Percentiles rank a stretch among this genome's conserved stretches.
phyloP scores from a whole-genome alignment of 2,888 invertebrate species.

The Euphydryas editha region DNA sequence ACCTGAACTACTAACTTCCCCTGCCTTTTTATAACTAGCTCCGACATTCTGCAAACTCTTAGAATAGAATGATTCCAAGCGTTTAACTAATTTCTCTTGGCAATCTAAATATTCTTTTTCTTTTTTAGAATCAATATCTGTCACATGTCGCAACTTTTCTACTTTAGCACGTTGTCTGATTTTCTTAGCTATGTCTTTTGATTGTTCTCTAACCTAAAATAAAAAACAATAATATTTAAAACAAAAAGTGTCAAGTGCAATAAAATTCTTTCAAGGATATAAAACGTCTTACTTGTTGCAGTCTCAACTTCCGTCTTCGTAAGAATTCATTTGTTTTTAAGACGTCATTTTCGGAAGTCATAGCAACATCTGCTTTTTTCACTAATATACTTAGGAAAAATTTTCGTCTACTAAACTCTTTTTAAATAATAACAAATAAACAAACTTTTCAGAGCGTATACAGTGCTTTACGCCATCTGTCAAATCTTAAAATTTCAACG shows the following conservation, averaged over 20 bases:
- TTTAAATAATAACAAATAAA: neutral
- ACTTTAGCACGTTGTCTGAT: conserved; percentile 73
- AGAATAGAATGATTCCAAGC: conserved; percentile 66
- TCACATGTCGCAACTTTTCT: conserved; percentile 66
- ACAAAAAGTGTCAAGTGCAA: conserved; percentile 1
- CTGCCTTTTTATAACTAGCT: conserved; percentile 64
- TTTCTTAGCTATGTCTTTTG: conserved; percentile 78
- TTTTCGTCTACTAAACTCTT: neutral
- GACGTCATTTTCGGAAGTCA: conserved; percentile 71
- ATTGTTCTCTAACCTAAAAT: conserved; percentile 79
- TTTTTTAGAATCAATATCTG: conserved; percentile 63
- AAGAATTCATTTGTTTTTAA: conserved; percentile 79
- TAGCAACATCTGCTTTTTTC: conserved; percentile 50
- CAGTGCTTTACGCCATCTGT: neutral
- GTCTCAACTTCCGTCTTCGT: conserved; percentile 73
- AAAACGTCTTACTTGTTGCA: conserved; percentile 72
- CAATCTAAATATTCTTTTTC: conserved; percentile 67
- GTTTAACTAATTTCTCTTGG: conserved; percentile 69
- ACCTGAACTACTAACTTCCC: conserved; percentile 58
- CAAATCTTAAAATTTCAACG: conserved; percentile 17
- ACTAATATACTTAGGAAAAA: conserved; percentile 31
- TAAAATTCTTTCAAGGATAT: conserved; percentile 29
- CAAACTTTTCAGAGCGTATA: neutral
- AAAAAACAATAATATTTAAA: conserved; percentile 25
- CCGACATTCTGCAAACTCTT: conserved; percentile 67